A percentile compares a stretch with the other conserved stretches of the same genome.
Conservation (phyloP, 2,797 vertebrate species). For the Esox lucius region DNA sequence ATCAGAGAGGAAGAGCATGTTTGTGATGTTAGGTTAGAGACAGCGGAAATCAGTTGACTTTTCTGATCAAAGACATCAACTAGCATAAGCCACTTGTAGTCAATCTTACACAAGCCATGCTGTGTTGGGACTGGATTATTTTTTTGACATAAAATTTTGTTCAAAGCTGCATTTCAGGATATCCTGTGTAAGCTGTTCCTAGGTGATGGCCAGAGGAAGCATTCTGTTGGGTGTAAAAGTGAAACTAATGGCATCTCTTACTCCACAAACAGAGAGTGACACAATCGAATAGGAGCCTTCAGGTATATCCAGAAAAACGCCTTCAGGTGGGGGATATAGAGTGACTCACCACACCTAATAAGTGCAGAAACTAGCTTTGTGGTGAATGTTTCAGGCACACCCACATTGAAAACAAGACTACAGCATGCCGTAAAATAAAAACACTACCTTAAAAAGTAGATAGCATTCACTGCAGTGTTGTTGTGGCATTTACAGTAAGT, state of each 20-base stretch:
- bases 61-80: background rate
- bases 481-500: background rate
- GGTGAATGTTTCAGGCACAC: background rate
- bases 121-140: background rate
- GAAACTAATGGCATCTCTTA: background rate
- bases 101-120: background rate
- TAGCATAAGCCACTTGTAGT: background rate
- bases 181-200: background rate
- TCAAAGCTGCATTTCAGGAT: background rate
- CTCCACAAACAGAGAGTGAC: background rate
- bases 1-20: background rate
- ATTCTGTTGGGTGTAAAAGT: background rate
- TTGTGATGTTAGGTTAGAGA: background rate
- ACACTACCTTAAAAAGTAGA: background rate
- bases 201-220: background rate
- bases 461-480: background rate
- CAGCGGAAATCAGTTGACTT: background rate
- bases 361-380: conserved; percentile 8
- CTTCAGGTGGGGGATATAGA: conserved; percentile 5
- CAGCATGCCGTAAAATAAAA: background rate
- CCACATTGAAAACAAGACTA: background rate
- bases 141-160: background rate
- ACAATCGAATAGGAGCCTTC: background rate
- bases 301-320: conserved; percentile 23
- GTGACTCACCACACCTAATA: conserved; percentile 7